Evolutionary conservation across 1,140 invertebrate species (phyloP).

Genomic region (Trypoxylus dichotomus): DNA sequence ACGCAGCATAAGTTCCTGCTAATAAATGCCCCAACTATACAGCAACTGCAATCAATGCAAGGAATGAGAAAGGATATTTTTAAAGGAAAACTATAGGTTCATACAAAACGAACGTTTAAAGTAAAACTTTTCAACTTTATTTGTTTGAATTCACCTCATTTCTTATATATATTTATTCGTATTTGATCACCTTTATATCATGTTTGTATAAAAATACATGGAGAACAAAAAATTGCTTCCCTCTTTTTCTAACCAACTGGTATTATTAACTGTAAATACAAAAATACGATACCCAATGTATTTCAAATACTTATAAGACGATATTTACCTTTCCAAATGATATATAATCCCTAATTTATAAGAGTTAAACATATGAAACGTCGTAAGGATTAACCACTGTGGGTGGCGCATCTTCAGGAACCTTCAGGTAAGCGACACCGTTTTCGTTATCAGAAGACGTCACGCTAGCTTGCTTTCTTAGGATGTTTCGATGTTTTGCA

Average conservation of each 20-base stretch:
- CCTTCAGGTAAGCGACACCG: conserved; percentile 34
- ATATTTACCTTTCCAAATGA: neutral
- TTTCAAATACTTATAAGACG: neutral
- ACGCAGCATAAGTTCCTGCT: no score
- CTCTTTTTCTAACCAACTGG: neutral
- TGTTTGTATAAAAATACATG: neutral
- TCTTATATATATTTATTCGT: neutral
- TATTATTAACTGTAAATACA: neutral
- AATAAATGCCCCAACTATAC: no score
- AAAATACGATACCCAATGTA: neutral
- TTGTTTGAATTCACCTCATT: neutral
- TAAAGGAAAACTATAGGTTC: neutral
- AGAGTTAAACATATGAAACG: conserved; percentile 34
- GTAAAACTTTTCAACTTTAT: neutral
- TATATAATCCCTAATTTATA: neutral
- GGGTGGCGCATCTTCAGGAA: conserved; percentile 35
- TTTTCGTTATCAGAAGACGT: conserved; percentile 32
- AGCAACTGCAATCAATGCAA: neutral
- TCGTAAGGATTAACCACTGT: conserved; percentile 35
- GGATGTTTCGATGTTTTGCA: conserved; percentile 38
- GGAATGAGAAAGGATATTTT: neutral
- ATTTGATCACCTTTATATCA: no score
- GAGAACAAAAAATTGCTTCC: neutral
- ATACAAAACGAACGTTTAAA: neutral
- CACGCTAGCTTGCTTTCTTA: conserved; percentile 38